These are phyloP conservation scores for Sylvicola cinctus DNA, from an alignment of 2,888 invertebrate genomes.

Conservation along the genomic window DNA sequence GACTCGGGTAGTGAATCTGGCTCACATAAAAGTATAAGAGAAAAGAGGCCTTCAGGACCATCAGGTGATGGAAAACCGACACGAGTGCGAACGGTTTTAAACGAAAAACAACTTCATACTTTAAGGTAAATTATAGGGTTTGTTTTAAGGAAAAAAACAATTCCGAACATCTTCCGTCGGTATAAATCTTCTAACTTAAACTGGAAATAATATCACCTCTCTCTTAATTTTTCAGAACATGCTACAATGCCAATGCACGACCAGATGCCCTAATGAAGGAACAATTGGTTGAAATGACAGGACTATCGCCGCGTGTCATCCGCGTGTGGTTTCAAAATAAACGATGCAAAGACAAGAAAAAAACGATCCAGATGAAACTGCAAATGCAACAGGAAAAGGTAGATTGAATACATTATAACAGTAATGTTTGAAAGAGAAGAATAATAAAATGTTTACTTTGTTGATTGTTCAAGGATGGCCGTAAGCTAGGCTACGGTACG, in stretches of 20 bases:
- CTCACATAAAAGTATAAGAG: slow-evolving; percentile 59
- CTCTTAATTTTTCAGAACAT: slow-evolving; percentile 38
- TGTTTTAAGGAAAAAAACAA: not conserved
- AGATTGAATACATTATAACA: slow-evolving; percentile 16
- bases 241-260: slow-evolving; percentile 92
- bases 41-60: slow-evolving; percentile 26
- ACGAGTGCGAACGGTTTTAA: slow-evolving; percentile 94
- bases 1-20: slow-evolving; percentile 87
- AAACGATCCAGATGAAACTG: slow-evolving; percentile 89
- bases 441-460: not conserved
- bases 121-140: slow-evolving; percentile 35
- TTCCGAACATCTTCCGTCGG: too few species aligned
- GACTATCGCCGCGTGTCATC: slow-evolving; percentile 90
- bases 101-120: slow-evolving; percentile 96
- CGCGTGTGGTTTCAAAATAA: slow-evolving; percentile 99
- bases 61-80: slow-evolving; percentile 79
- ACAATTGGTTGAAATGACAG: slow-evolving; percentile 97
- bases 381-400: slow-evolving; percentile 98
- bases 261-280: slow-evolving; percentile 99
- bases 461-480: slow-evolving; percentile 60
- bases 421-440: slow-evolving; percentile 1
- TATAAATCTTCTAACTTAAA: not conserved
- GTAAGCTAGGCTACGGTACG: slow-evolving; percentile 80
- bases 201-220: not conserved
- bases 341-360: slow-evolving; percentile 93